Evolutionary conservation across 2,888 invertebrate species (phyloP).

Genomic region (Lordiphosa andalusiaca): DNA sequence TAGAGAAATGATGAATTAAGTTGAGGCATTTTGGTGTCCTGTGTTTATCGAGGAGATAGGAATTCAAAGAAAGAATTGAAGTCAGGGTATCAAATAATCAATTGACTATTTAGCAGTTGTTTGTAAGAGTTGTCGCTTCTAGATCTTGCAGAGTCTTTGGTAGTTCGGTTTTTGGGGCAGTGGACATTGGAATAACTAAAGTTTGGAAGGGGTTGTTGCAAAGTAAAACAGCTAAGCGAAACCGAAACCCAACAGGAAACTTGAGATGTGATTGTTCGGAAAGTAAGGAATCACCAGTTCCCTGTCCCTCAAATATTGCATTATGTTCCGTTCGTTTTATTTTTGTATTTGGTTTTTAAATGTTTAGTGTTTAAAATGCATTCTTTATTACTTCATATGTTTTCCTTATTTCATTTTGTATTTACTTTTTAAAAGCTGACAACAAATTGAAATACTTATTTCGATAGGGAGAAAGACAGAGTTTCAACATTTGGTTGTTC

Average conservation of each 20-base stretch:
- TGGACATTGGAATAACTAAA: neutral
- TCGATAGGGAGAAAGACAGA: slow-evolving; percentile 31
- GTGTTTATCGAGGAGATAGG: too few relatives aligned
- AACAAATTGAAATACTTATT: slow-evolving; percentile 70
- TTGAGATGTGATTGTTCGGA: slow-evolving; percentile 5
- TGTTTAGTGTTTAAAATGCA: slow-evolving; percentile 52
- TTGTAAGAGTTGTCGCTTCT: too few relatives aligned
- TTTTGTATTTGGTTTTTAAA: slow-evolving; percentile 12
- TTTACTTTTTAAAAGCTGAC: slow-evolving; percentile 70
- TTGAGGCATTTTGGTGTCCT: too few relatives aligned
- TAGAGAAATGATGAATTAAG: too few relatives aligned
- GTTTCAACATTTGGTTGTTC: slow-evolving; percentile 50
- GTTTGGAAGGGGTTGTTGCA: slow-evolving; percentile 46
- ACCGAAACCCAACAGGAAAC: slow-evolving; percentile 10
- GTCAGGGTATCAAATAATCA: too few relatives aligned
- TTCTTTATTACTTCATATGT: slow-evolving; percentile 41
- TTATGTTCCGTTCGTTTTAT: slow-evolving; percentile 29
- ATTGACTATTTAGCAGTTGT: too few relatives aligned
- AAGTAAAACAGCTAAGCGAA: slow-evolving; percentile 52
- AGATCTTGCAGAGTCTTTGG: too few relatives aligned
- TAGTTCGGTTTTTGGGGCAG: too few relatives aligned
- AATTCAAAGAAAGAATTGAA: too few relatives aligned
- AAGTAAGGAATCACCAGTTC: slow-evolving; percentile 14
- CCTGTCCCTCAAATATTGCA: slow-evolving; percentile 22
- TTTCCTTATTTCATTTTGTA: slow-evolving; percentile 32